A percentile compares a stretch with the other conserved stretches of the same genome.
Evolutionary conservation across 2,797 vertebrate genomes (phyloP).

Genomic region (Mormyrus hasselquistii): DNA sequence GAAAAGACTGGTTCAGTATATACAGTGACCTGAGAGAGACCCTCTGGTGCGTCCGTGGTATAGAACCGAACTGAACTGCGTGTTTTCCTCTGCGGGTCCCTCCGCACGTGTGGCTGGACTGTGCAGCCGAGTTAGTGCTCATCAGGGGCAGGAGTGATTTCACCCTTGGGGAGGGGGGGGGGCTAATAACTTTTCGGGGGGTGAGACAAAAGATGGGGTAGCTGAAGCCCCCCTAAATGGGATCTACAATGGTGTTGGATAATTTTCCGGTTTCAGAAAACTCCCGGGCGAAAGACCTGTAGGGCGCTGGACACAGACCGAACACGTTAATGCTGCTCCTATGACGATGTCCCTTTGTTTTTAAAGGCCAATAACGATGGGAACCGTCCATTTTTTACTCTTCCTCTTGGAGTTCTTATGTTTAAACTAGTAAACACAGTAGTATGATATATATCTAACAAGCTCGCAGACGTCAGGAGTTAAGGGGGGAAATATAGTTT

Average conservation of each 20-base stretch:
- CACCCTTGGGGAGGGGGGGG: neutral
- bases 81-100: neutral
- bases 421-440: conserved; percentile 48
- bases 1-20: neutral
- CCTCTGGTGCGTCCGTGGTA: neutral
- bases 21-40: neutral
- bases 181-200: neutral
- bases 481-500: neutral
- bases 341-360: conserved; percentile 59
- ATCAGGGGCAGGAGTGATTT: neutral
- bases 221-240: neutral
- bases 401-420: conserved; percentile 49
- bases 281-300: conserved; percentile 62
- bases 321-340: conserved; percentile 63
- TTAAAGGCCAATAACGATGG: conserved; percentile 64
- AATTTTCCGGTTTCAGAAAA: conserved; percentile 50
- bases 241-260: neutral
- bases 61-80: neutral
- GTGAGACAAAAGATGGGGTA: conserved; percentile 24
- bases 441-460: neutral
- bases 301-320: conserved; percentile 59
- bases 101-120: neutral
- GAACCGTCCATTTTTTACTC: conserved; percentile 53
- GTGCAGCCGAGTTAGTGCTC: neutral
- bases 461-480: neutral